Conservation (phyloP, 2,113 vertebrate genomes). For the Heterotilapia buettikoferi region DNA sequence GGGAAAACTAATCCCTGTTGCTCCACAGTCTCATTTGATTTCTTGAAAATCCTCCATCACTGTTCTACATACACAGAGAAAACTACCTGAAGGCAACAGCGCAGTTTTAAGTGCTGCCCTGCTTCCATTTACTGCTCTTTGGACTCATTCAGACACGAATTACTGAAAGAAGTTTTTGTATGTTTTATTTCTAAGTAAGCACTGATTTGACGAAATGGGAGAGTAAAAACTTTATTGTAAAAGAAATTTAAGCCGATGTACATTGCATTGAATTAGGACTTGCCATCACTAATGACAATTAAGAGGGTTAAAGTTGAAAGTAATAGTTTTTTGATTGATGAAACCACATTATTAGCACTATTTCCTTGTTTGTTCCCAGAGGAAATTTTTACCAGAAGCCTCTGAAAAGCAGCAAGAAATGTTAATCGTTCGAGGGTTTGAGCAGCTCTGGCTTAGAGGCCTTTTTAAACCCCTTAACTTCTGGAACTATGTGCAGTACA, state of each 20-base stretch:
- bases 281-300: neutral
- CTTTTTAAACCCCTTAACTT: neutral
- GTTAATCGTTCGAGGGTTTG: neutral
- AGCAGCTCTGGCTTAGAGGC: neutral
- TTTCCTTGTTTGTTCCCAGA: neutral
- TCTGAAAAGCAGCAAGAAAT: neutral
- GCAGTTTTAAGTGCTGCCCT: accelerated
- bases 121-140: neutral
- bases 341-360: accelerated
- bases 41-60: neutral
- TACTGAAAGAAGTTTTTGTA: neutral
- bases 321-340: neutral
- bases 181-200: neutral
- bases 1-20: accelerated
- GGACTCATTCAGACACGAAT: accelerated
- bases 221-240: neutral
- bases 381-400: neutral
- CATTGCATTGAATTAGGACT: neutral
- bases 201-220: accelerated
- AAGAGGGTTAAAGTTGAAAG: neutral
- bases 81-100: neutral
- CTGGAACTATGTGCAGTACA: neutral
- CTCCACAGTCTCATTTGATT: neutral
- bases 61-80: neutral
- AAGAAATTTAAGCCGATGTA: neutral